phyloP scores from a whole-genome alignment of 2,797 vertebrate genomes.

The Muscicapa comitata region DNA sequence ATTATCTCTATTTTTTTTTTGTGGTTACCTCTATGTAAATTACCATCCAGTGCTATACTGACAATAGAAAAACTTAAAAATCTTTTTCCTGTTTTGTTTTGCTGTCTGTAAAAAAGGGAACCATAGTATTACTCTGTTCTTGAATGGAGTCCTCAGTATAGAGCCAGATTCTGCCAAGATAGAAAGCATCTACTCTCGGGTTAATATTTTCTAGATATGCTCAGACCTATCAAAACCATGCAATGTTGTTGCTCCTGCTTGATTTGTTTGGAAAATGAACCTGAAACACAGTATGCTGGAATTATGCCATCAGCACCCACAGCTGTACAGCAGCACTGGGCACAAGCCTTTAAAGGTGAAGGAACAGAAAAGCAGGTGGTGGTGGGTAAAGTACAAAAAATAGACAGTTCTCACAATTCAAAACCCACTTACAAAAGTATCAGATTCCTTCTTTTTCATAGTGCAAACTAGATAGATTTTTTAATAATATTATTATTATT shows the following conservation, averaged over 20 bases:
- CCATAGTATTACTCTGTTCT: neutral
- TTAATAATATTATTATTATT: too few species aligned
- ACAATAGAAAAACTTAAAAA: neutral
- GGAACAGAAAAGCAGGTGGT: neutral
- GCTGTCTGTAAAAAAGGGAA: neutral
- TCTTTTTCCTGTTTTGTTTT: neutral
- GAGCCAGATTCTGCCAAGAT: neutral
- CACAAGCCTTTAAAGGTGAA: neutral
- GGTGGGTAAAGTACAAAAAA: neutral
- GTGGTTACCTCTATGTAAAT: neutral
- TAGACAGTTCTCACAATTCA: neutral
- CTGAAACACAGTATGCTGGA: neutral
- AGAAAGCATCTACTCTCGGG: neutral
- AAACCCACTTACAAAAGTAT: neutral
- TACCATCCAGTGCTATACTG: neutral
- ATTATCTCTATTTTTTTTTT: neutral
- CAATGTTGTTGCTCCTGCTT: neutral
- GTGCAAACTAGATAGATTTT: fast-evolving
- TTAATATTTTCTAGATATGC: neutral
- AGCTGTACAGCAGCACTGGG: neutral
- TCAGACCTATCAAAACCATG: neutral
- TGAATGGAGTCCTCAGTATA: neutral
- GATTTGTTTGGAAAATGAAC: neutral
- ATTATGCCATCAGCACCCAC: neutral
- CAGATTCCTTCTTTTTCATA: neutral